phyloP scores from a whole-genome alignment of 2,888 invertebrate genomes.

The Himalopsyche japonica region DNA sequence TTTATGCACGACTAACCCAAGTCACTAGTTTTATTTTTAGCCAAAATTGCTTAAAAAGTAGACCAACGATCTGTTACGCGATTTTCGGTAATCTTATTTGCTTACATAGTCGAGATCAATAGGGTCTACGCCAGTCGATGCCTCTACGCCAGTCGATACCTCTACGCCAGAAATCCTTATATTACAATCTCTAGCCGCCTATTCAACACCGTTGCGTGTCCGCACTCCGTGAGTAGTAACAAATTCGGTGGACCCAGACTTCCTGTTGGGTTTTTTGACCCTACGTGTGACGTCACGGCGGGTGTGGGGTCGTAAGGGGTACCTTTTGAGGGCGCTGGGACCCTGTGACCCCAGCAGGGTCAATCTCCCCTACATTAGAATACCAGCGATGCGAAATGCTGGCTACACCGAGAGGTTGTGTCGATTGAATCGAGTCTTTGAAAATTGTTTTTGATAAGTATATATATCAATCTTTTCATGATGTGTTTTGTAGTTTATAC shows the following conservation, averaged over 20 bases:
- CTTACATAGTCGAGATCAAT: no score
- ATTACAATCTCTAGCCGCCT: background rate
- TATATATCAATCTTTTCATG: no score
- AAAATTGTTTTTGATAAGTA: no score
- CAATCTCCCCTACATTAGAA: background rate
- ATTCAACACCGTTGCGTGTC: background rate
- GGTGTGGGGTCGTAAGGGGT: background rate
- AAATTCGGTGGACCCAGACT: background rate
- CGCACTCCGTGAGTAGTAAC: background rate
- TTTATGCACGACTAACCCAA: no score
- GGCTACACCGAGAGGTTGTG: background rate
- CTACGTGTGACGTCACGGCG: background rate
- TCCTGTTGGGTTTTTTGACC: conserved; percentile 1
- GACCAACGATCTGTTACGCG: no score
- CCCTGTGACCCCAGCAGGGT: background rate
- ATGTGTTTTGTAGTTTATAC: no score
- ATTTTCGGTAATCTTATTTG: no score
- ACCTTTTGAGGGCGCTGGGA: background rate
- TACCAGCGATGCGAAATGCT: background rate
- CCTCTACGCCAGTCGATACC: background rate
- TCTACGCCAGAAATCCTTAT: background rate
- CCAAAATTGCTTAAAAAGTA: no score
- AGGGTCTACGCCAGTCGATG: no score
- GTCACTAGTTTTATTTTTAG: no score
- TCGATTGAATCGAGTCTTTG: background rate